Conservation (phyloP, 2,888 invertebrate species). For the Acronicta alni region DNA sequence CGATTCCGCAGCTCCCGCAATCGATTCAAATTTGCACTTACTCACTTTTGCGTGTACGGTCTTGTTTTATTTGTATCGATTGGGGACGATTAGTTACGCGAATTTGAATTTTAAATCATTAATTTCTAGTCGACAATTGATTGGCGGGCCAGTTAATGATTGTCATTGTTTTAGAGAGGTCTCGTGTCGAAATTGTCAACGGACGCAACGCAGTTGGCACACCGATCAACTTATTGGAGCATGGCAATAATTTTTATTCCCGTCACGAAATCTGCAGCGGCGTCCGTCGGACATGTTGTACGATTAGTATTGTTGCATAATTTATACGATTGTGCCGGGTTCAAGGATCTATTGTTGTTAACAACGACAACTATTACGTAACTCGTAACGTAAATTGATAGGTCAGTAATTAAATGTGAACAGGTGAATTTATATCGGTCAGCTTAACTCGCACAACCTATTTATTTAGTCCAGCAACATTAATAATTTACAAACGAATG, state of each 20-base stretch:
- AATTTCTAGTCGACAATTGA: constrained; percentile 68
- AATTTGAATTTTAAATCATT: constrained; percentile 67
- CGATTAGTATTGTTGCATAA: constrained; percentile 77
- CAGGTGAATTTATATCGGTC: constrained; percentile 38
- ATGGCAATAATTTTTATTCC: constrained; percentile 81
- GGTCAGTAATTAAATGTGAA: constrained; percentile 53
- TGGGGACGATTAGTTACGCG: constrained; percentile 64
- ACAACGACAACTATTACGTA: constrained; percentile 57
- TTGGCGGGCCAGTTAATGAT: constrained; percentile 67
- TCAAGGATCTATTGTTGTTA: constrained; percentile 69
- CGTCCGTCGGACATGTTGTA: constrained; percentile 72
- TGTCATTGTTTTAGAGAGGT: constrained; percentile 82
- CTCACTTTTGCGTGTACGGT: constrained; percentile 72
- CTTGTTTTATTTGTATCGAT: constrained; percentile 71
- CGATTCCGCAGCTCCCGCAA: constrained; percentile 70
- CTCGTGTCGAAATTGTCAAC: constrained; percentile 80
- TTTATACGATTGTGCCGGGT: constrained; percentile 68
- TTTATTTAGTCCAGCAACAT: constrained; percentile 25
- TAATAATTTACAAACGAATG: constrained; percentile 2
- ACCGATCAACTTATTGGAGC: constrained; percentile 86
- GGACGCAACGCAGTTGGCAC: constrained; percentile 73
- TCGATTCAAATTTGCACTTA: constrained; percentile 75
- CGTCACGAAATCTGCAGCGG: constrained; percentile 73
- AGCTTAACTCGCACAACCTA: constrained; percentile 14
- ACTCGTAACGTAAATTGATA: constrained; percentile 54